Base-by-base conservation (phyloP, 1,140 invertebrate species). In the Drosophila orena region DNA sequence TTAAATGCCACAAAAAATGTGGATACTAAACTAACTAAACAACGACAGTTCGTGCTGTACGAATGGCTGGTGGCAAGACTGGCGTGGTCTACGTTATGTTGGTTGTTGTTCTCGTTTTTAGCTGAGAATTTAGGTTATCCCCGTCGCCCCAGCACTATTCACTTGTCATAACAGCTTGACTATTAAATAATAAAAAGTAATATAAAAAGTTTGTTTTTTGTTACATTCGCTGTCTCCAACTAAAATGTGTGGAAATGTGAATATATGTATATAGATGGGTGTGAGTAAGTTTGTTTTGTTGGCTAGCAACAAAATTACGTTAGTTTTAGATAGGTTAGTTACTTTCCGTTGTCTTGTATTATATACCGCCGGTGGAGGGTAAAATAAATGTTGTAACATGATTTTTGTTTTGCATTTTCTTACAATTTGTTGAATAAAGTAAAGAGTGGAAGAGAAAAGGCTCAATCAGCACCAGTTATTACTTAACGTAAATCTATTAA, bases 71-170 rank as follows among this genome's bases (percentile, higher is more conserved):
- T 81, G 69, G 58, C 37, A 81, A 56, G 55, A 44, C 79, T 72
- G 59, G 46, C 12, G 22, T 42, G 44, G 43, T 52, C 56, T 27
- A 79, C 20, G 68, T 56, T 81, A 59, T 59, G 15, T 37, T 50
- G 52, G 47, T 61, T 58, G 59, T 44, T 61, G 40, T 74, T 79
- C 46, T 46, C 66, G 59, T 70, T 75, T 72, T 46, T 50, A 70
- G 46, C 62, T 55, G 43, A 77, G 73, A 81, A 81, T 81, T 68
- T 81, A 81, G 79, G 79, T 81, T 81, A 81, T 76, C 50, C 59
- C 50, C 79, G 27, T 43, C 24, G 37, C 62, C 42, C 42, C 65
- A 10, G 15, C 42, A 14, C 20, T 35, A 7, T 20, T 6, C 34
- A 11, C 22, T 54, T 38, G 20, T 17, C 49, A 69, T 46, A 34